A percentile compares a stretch with the other conserved stretches of the same genome.
Conservation (phyloP, 2,113 vertebrate species). For the Melanotaenia duboulayi region DNA sequence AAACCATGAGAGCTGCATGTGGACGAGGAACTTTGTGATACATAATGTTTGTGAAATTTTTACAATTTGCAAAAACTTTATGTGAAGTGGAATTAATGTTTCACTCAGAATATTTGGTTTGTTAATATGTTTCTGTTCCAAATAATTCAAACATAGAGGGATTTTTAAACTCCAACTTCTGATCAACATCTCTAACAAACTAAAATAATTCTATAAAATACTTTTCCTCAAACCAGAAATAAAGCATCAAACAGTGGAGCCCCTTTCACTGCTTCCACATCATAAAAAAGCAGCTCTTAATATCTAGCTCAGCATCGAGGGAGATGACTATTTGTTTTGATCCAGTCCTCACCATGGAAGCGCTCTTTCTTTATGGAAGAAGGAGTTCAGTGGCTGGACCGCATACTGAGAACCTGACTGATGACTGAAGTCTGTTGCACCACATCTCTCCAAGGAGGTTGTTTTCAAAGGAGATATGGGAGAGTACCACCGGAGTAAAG, state of each 20-base stretch:
- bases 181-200: slow-evolving; percentile 6
- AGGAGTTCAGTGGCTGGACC: slow-evolving; percentile 40
- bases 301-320: slow-evolving; percentile 19
- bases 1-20: too few species aligned
- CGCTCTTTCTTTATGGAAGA: slow-evolving; percentile 36
- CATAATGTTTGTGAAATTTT: too few species aligned
- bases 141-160: neutral
- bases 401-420: slow-evolving; percentile 57
- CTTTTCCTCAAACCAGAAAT: slow-evolving; percentile 16
- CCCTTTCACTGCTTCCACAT: slow-evolving; percentile 37
- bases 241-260: slow-evolving; percentile 11
- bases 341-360: slow-evolving; percentile 19
- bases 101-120: too few species aligned
- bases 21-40: too few species aligned
- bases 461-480: slow-evolving; percentile 7
- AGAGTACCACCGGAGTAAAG: neutral
- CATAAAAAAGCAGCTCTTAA: slow-evolving; percentile 38
- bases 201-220: neutral
- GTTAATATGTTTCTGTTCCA: slow-evolving; percentile 1
- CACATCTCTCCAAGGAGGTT: slow-evolving; percentile 28
- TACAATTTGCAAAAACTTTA: too few species aligned
- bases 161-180: too few species aligned
- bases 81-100: too few species aligned
- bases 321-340: slow-evolving; percentile 30
- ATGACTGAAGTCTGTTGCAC: slow-evolving; percentile 49